Base-by-base conservation (phyloP, 1,140 invertebrate species). In the Orussus abietinus region DNA sequence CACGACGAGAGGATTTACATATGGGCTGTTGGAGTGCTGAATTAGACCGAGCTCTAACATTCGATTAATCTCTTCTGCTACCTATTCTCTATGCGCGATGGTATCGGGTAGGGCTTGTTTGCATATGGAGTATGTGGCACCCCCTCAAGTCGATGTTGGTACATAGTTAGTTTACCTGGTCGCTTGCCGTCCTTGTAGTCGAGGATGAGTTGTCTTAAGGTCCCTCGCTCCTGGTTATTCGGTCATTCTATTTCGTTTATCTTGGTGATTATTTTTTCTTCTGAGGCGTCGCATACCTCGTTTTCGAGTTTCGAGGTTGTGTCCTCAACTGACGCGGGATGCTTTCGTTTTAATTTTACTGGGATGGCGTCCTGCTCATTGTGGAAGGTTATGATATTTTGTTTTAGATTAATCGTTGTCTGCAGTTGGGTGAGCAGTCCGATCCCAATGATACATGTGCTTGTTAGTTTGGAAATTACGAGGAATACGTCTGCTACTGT, bases 401-500 rank as follows among this genome's bases (percentile, higher is more conserved):
- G 6, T 1, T n/a, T n/a, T n/a, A 40, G n/a, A 6, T 40, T n/a
- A 5, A 40, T 32, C 4, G 12, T 28, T 10, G 38, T 21, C 1
- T 9, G 3, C 0, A 22, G n/a, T 32, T 32, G 22, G 1, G 2
- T 12, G 1, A 40, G 12, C 3, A 40, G 18, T 7, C 33, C 38
- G 3, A 40, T 15, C 1, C 38, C 38, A 3, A 40, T 2, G 1
- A 40, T 40, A 31, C 38, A 40, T 3, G 12, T 21, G 32, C 1
- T 29, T 14, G 21, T 40, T 11, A 40, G 18, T 15, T 32, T 31
- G 5, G 38, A 31, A 1, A 40, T 15, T 6, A 40, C 33, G n/a
- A 40, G 12, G 1, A 40, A 1, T 3, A 31, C 25, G 10, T 31
- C 15, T 5, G 4, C 5, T 1, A 10, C 13, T 3, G 2, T 19